Conservation (phyloP, 2,888 invertebrate genomes). For the Auanema freiburgensis region DNA sequence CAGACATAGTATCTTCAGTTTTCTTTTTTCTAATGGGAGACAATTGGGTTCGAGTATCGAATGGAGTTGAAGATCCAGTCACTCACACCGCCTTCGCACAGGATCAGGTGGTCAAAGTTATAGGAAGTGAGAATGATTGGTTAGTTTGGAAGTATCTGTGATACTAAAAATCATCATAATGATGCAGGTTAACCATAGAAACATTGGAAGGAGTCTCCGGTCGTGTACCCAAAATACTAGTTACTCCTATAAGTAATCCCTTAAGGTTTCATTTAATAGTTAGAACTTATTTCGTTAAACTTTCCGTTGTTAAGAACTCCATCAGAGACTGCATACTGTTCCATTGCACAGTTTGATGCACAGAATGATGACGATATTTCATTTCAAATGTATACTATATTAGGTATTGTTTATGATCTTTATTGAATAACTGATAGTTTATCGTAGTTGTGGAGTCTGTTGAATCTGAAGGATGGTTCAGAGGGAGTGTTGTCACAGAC, state of each 20-base stretch:
- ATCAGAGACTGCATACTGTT: constrained; percentile 15
- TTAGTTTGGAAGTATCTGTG: constrained; percentile 5
- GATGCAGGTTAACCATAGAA: constrained; percentile 21
- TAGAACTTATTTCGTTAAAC: neutral
- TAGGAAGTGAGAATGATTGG: constrained; percentile 18
- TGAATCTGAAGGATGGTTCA: constrained; percentile 17
- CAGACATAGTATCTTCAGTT: neutral
- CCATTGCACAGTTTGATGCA: constrained; percentile 19
- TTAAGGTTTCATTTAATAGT: constrained; percentile 9
- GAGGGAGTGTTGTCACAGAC: constrained; percentile 19
- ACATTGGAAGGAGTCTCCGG: constrained; percentile 19
- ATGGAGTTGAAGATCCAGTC: constrained; percentile 20
- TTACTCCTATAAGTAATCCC: constrained; percentile 16
- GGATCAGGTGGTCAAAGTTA: constrained; percentile 22
- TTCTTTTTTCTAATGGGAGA: neutral
- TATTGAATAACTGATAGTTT: neutral
- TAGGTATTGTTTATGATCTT: neutral
- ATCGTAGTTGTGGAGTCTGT: constrained; percentile 13
- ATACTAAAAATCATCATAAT: neutral
- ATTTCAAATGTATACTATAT: constrained; percentile 10
- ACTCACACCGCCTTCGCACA: constrained; percentile 20
- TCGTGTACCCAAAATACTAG: constrained; percentile 18
- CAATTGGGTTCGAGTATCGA: constrained; percentile 24
- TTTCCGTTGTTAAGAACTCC: constrained; percentile 3
- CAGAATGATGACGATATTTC: constrained; percentile 19